Evolutionary conservation across 2,888 invertebrate species (phyloP), one percentile per base, ranked within the genome.

Genomic region (Nematopogon swammerdamellus): DNA sequence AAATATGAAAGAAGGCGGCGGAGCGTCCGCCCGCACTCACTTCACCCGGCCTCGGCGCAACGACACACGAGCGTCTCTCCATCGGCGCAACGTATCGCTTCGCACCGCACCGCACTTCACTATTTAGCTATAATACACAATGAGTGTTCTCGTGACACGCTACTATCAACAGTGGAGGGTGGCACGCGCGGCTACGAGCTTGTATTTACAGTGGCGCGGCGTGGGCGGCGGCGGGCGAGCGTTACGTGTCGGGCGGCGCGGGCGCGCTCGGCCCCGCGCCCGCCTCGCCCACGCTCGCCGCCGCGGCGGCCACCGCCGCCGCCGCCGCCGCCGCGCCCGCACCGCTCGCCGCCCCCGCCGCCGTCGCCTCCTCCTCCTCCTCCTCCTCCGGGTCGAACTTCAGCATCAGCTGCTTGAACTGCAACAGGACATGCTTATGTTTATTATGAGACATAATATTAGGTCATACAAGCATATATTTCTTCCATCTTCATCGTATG

Each of bases 401-500:
- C 56, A 92, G 79, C 88, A 92, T 91, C 53, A 92, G 70, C 61
- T 91, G 90, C 67, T 92, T 92, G 65, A 92, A 92, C 89, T 89
- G 66, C 54, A 70, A 65, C 51, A 52, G 58, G 60, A 59, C 51
- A 52, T 77, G 80, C n/a, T n/a, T n/a, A n/a, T 53, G 76, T 59
- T n/a, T n/a, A 56, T 76, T 75, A n/a, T n/a, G n/a, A n/a, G n/a
- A n/a, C n/a, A n/a, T n/a, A n/a, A n/a, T n/a, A n/a, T n/a, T n/a
- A n/a, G n/a, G n/a, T n/a, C n/a, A n/a, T n/a, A n/a, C n/a, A n/a
- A n/a, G n/a, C n/a, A n/a, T n/a, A n/a, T n/a, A n/a, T n/a, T n/a
- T n/a, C n/a, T n/a, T n/a, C n/a, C n/a, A n/a, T n/a, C n/a, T n/a
- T n/a, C n/a, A n/a, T n/a, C n/a, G n/a, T n/a, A n/a, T n/a, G n/a